Evolutionary conservation across 2,888 invertebrate genomes (phyloP), one percentile per base, ranked within the genome.

Genomic region (Ypsolopha sequella): DNA sequence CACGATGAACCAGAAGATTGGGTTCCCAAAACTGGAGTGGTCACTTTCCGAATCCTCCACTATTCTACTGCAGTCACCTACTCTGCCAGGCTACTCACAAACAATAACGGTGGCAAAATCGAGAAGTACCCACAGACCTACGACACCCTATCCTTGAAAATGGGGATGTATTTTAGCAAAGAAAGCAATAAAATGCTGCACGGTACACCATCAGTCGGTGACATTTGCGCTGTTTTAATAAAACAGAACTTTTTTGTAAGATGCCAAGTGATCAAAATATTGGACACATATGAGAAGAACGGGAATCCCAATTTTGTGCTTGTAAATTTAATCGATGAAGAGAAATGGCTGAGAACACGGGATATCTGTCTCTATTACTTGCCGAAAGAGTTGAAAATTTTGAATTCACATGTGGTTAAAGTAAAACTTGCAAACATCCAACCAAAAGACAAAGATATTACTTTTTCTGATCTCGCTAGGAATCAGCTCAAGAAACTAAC

Each of bases 301-400:
- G 75, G 73, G 0, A 65, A 68, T 33, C 73, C 80, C 6, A 65
- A 70, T 54, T 53, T 59, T 1, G 68, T 89, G 0, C 60, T 85
- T 53, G 73, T 93, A 2, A 88, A 87, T 55, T 79, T 90, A 34
- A 76, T 93, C 9, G 93, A 93, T 57, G 88, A 87, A 59, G 92
- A 92, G 43, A 76, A 68, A 48, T 67, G 76, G 2, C 76, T 85
- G 47, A 67, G 62, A 10, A 75, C 79, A 0, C 64, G 68, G 13
- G 80, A 76, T 57, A 77, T 76, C 10, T 72, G 74, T 58, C 59
- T 90, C 1, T 88, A 78, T 53, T 60, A 82, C 61, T 66, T 91
- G 51, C 89, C 90, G 0, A 78, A 87, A 0, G 70, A 88, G 39
- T 77, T 90, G 35, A 82, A 75, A 54, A 60, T 66, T 0, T 72